Evolutionary conservation across 2,113 vertebrate species (phyloP).

Genomic region (Raphicerus campestris): DNA sequence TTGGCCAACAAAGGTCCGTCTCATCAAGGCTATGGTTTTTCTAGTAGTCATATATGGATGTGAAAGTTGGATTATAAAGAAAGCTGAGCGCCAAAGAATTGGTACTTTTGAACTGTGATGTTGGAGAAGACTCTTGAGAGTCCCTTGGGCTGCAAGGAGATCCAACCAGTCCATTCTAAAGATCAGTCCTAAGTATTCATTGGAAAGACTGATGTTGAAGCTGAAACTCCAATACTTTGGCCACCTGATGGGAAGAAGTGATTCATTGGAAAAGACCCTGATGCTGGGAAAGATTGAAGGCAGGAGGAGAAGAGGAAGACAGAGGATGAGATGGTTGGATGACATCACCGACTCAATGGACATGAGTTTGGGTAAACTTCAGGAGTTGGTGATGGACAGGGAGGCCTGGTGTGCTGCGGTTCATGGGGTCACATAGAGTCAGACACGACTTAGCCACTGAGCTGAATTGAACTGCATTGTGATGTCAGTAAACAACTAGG

Average conservation of each 20-base stretch:
- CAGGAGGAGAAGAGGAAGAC: background rate
- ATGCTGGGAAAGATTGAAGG: background rate
- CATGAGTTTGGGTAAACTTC: background rate
- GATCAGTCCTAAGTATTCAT: background rate
- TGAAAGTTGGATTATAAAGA: background rate
- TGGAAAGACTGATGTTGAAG: background rate
- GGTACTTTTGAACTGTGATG: background rate
- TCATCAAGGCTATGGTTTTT: background rate
- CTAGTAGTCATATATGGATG: background rate
- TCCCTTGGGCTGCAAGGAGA: background rate
- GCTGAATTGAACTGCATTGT: background rate
- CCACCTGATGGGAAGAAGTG: background rate
- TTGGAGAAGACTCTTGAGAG: background rate
- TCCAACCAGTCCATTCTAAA: background rate
- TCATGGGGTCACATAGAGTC: background rate
- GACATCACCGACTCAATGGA: background rate
- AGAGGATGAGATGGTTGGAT: background rate
- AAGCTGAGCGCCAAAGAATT: background rate
- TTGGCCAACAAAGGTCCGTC: background rate
- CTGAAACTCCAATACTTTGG: background rate
- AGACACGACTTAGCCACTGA: rapidly evolving
- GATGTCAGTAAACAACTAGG: too few species aligned
- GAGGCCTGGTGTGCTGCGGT: background rate
- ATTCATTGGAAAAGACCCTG: background rate
- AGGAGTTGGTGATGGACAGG: background rate